Conservation (phyloP, 2,888 invertebrate genomes). For the Charanyca ferruginea region DNA sequence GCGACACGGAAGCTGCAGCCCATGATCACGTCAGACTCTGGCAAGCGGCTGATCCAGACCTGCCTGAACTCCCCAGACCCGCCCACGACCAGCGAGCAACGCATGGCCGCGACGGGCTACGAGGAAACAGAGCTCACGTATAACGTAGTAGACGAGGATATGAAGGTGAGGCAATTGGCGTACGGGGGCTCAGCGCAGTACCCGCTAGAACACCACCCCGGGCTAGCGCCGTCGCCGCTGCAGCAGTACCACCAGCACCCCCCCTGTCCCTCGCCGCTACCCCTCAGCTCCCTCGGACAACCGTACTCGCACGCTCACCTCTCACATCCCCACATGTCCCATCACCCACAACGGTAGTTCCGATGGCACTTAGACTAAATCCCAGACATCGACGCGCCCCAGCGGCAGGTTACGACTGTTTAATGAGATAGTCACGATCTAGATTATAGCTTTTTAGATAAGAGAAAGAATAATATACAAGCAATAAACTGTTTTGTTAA, state of each 20-base stretch:
- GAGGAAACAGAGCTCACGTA: conserved; percentile 99
- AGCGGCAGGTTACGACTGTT: conserved; percentile 74
- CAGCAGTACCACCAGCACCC: conserved; percentile 95
- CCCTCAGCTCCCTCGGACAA: conserved; percentile 89
- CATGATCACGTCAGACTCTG: conserved; percentile 99
- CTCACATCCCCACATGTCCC: conserved; percentile 94
- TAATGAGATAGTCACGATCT: conserved; percentile 86
- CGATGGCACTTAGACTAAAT: conserved; percentile 78
- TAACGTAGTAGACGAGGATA: conserved; percentile 98
- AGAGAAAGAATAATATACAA: conserved; percentile 82
- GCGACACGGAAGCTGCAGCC: conserved; percentile 99
- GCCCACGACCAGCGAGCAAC: conserved; percentile 96
- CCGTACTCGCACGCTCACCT: conserved; percentile 89
- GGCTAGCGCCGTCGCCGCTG: conserved; percentile 92
- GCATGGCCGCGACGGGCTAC: conserved; percentile 99
- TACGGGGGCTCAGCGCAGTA: conserved; percentile 94
- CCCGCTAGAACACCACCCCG: conserved; percentile 93
- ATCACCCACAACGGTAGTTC: conserved; percentile 96
- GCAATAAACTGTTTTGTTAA: conserved; percentile 83
- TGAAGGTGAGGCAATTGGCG: conserved; percentile 99
- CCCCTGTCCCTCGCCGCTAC: conserved; percentile 94
- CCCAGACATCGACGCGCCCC: conserved; percentile 64
- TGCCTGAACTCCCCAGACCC: conserved; percentile 99
- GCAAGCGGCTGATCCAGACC: conserved; percentile 99
- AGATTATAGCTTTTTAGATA: conserved; percentile 81